phyloP scores from a whole-genome alignment of 1,140 invertebrate species.

The Euglossa dilemma region DNA sequence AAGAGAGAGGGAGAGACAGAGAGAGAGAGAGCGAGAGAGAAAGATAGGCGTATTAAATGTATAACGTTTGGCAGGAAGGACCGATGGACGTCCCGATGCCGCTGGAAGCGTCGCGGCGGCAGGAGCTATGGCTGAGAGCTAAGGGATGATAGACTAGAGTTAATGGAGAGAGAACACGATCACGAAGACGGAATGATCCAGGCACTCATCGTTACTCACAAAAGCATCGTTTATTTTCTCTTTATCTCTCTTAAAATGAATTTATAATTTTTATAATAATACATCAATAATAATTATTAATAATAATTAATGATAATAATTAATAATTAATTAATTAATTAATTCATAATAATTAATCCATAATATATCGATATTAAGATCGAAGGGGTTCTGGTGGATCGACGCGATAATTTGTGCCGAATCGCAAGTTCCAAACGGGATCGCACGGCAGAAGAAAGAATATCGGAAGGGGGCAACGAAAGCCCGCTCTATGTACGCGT shows the following conservation, averaged over 20 bases:
- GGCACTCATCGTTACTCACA: slow-evolving; percentile 78
- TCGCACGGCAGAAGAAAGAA: slow-evolving; percentile 38
- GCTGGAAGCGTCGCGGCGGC: slow-evolving; percentile 16
- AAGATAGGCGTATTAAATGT: no score
- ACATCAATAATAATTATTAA: slow-evolving; percentile 79
- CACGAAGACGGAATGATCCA: slow-evolving; percentile 16
- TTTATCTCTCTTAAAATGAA: slow-evolving; percentile 81
- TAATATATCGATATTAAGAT: slow-evolving; percentile 77
- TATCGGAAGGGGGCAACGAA: slow-evolving; percentile 43
- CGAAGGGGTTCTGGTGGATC: slow-evolving; percentile 67
- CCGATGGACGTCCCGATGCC: neutral
- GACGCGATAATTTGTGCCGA: slow-evolving; percentile 72
- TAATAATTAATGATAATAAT: slow-evolving; percentile 74
- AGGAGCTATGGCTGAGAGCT: slow-evolving; percentile 40
- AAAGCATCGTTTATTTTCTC: slow-evolving; percentile 83
- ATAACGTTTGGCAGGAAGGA: neutral
- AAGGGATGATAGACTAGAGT: slow-evolving; percentile 74
- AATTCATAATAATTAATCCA: slow-evolving; percentile 76
- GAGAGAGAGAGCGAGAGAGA: no score
- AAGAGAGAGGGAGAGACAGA: no score
- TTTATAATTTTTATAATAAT: slow-evolving; percentile 82
- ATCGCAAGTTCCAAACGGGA: slow-evolving; percentile 74
- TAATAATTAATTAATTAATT: slow-evolving; percentile 68
- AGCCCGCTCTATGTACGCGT: slow-evolving; percentile 38
- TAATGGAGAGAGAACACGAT: slow-evolving; percentile 77